Evolutionary conservation across 2,113 vertebrate genomes (phyloP).

Genomic region (Setophaga coronata): DNA sequence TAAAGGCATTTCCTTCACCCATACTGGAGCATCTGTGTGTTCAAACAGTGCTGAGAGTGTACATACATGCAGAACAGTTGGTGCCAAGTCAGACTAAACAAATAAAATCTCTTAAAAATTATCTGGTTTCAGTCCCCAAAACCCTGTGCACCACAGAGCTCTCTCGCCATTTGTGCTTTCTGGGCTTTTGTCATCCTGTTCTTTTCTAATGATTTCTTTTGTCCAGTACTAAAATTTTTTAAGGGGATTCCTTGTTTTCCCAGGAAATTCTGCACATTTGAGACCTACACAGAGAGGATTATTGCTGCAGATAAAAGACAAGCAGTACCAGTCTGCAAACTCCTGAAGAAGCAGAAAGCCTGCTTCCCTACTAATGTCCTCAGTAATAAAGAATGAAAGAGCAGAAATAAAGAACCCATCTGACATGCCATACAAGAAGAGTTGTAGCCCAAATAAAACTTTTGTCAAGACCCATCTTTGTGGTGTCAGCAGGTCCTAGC

Average conservation of each 20-base stretch:
- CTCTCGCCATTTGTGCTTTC: neutral
- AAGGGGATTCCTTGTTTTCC: neutral
- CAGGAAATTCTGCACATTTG: neutral
- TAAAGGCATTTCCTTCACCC: neutral
- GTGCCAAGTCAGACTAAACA: neutral
- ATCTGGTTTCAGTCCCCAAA: neutral
- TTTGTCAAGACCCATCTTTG: slow-evolving; percentile 24
- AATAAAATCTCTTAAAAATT: neutral
- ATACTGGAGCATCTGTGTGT: neutral
- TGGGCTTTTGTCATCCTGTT: neutral
- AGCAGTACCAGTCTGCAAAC: neutral
- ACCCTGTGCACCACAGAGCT: neutral
- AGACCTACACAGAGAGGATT: neutral
- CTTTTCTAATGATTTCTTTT: neutral
- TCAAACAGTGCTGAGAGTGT: neutral
- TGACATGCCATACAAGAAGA: neutral
- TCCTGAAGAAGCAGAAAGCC: neutral
- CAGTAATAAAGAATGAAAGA: neutral
- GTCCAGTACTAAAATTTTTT: neutral
- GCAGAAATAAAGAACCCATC: slow-evolving; percentile 5
- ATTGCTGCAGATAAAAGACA: neutral
- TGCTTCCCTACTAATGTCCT: neutral
- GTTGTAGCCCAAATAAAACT: slow-evolving; percentile 23
- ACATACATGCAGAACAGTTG: neutral
- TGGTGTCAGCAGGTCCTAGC: neutral